phyloP scores from a whole-genome alignment of 2,113 vertebrate species.

The Andinoacara biseriatus region DNA sequence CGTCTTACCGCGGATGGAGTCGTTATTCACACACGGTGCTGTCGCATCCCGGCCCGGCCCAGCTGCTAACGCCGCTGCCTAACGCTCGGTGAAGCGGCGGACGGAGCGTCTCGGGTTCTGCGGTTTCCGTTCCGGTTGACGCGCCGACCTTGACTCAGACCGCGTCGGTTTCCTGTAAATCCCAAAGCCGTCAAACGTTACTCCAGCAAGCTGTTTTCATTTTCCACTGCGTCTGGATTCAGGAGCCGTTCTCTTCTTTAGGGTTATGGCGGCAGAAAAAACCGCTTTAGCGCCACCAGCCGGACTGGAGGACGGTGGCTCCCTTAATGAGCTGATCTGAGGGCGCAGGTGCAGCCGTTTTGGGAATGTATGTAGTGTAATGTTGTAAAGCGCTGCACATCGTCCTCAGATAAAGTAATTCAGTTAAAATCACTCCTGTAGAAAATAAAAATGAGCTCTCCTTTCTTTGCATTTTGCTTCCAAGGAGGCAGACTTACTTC shows the following conservation, averaged over 20 bases:
- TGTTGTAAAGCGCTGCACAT: background rate
- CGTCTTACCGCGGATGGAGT: conserved; percentile 49
- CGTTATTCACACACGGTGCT: conserved; percentile 44
- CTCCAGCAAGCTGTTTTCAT: background rate
- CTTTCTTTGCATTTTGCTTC: too few species aligned
- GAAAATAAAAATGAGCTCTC: too few species aligned
- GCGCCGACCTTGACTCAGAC: background rate
- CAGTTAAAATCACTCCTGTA: background rate
- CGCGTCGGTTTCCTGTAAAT: background rate
- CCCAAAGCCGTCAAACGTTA: background rate
- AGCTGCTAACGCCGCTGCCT: too few species aligned
- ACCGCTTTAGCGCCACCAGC: background rate
- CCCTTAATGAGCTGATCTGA: background rate
- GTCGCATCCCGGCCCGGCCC: conserved; percentile 23
- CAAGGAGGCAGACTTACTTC: too few species aligned
- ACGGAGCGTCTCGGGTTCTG: background rate
- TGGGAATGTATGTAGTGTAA: background rate
- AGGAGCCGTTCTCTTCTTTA: background rate
- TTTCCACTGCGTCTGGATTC: background rate
- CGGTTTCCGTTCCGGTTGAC: too few species aligned
- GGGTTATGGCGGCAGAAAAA: background rate
- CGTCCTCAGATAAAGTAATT: background rate
- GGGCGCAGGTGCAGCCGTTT: too few species aligned
- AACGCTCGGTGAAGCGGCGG: too few species aligned
- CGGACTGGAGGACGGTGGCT: background rate